phyloP scores from a whole-genome alignment of 1,140 invertebrate genomes.

The Aphis craccivora region DNA sequence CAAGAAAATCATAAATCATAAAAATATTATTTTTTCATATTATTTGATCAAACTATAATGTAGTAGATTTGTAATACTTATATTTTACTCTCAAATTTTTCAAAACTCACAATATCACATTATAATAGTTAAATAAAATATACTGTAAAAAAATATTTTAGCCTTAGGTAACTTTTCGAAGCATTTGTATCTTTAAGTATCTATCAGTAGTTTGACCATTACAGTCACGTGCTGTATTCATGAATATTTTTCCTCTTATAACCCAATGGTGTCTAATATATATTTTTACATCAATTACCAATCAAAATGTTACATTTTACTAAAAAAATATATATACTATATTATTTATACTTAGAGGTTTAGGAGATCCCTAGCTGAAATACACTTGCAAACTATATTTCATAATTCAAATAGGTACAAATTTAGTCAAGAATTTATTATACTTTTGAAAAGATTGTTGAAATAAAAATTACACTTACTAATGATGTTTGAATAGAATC shows the following conservation, averaged over 20 bases:
- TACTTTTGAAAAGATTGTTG: neutral
- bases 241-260: constrained; percentile 2
- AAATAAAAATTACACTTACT: neutral
- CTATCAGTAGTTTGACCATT: constrained; percentile 2
- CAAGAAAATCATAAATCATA: neutral
- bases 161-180: neutral
- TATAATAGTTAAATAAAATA: constrained; percentile 7
- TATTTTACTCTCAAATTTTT: neutral
- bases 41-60: neutral
- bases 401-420: too few species aligned
- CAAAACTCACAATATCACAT: neutral
- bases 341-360: neutral
- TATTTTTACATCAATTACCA: constrained; percentile 11
- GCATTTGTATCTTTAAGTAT: constrained; percentile 9
- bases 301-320: neutral
- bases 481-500: neutral
- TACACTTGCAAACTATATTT: too few species aligned
- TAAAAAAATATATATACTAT: neutral
- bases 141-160: neutral
- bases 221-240: constrained; percentile 11
- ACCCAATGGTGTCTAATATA: neutral
- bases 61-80: neutral
- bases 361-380: neutral
- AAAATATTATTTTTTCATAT: neutral
- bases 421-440: neutral